Conservation (phyloP, 2,113 vertebrate genomes). For the Mus spicilegus region DNA sequence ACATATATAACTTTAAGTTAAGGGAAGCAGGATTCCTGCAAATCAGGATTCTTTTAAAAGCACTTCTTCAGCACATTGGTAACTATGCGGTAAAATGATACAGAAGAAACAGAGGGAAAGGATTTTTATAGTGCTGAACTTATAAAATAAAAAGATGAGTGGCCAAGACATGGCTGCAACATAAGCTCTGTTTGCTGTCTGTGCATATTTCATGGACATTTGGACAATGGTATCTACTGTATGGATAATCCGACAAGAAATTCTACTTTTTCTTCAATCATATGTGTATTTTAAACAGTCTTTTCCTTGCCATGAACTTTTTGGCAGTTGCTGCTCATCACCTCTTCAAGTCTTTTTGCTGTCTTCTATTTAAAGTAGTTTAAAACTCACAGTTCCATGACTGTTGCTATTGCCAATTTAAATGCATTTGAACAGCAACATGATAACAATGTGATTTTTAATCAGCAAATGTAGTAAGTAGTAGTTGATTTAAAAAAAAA, state of each 20-base stretch:
- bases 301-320: conserved; percentile 45
- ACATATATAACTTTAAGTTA: background rate
- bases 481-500: background rate
- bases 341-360: background rate
- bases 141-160: conserved; percentile 48
- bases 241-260: conserved; percentile 47
- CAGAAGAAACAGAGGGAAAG: conserved; percentile 30
- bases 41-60: conserved; percentile 61
- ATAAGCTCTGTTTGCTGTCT: conserved; percentile 27
- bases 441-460: background rate
- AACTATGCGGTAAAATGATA: conserved; percentile 52
- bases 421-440: background rate
- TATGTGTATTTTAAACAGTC: conserved; percentile 41
- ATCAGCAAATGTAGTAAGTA: background rate
- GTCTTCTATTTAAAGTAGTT: background rate
- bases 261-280: conserved; percentile 7
- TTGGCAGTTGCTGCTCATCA: background rate
- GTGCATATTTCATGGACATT: background rate
- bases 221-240: conserved; percentile 30
- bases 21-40: conserved; percentile 58
- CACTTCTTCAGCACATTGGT: conserved; percentile 71
- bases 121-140: conserved; percentile 40
- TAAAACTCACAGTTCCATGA: background rate
- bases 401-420: background rate
- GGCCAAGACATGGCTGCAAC: background rate